Conservation (phyloP, 1,140 invertebrate species). For the Hyposmocoma kahamanoa region DNA sequence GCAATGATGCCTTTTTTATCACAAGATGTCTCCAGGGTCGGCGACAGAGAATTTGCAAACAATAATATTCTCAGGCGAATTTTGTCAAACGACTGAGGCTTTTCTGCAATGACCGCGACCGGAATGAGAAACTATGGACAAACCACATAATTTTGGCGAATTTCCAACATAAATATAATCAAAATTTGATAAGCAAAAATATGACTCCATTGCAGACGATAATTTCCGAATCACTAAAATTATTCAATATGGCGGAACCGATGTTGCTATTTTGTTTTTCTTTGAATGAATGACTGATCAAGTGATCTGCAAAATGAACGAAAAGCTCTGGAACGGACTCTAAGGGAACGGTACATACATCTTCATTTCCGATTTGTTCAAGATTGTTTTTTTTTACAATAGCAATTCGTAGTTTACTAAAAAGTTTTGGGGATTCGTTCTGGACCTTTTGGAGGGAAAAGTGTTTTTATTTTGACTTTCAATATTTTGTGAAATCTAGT, state of each 20-base stretch:
- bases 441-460: no score
- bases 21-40: constrained; percentile 72
- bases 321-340: no score
- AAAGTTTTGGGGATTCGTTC: no score
- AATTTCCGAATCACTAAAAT: constrained; percentile 67
- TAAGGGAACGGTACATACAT: no score
- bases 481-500: no score
- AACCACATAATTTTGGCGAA: constrained; percentile 70
- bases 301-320: no score
- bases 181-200: constrained; percentile 67
- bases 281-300: not conserved
- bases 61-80: constrained; percentile 57
- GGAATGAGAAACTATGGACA: constrained; percentile 56
- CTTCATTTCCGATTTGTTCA: no score
- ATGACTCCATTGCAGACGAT: constrained; percentile 73
- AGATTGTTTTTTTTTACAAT: no score
- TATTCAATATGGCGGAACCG: constrained; percentile 57
- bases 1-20: constrained; percentile 51
- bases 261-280: constrained; percentile 24
- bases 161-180: constrained; percentile 61
- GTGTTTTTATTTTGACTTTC: no score
- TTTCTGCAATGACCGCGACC: constrained; percentile 64
- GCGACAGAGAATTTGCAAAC: constrained; percentile 51
- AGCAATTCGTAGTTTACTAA: no score
- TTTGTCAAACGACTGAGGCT: constrained; percentile 67